Evolutionary conservation across 2,888 invertebrate species (phyloP).

Genomic region (Lochmaea crataegi): DNA sequence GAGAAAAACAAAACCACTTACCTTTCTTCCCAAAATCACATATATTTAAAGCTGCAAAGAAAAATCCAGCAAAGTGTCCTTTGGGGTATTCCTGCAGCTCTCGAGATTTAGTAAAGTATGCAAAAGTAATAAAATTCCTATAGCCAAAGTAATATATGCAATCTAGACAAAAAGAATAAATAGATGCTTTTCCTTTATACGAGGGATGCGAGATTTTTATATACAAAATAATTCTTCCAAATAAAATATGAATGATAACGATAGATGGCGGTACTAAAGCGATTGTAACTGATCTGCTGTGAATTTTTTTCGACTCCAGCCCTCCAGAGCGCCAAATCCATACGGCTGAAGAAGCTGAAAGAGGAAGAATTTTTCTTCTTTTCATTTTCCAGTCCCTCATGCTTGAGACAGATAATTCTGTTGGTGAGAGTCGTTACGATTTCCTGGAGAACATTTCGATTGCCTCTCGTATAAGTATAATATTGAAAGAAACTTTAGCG

Average conservation of each 20-base stretch:
- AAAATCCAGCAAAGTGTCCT: conserved; percentile 38
- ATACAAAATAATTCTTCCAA: no score
- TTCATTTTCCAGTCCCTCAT: no score
- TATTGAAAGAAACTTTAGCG: conserved; percentile 33
- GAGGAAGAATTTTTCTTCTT: no score
- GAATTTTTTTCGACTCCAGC: no score
- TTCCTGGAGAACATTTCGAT: neutral
- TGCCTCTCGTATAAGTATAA: neutral
- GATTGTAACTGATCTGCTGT: no score
- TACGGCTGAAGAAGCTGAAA: no score
- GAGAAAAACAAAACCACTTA: conserved; percentile 35
- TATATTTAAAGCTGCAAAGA: conserved; percentile 35
- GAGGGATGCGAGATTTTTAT: neutral
- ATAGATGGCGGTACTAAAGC: no score
- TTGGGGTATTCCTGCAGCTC: conserved; percentile 36
- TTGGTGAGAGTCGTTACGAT: neutral
- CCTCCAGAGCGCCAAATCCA: no score
- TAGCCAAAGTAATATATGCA: conserved; percentile 45
- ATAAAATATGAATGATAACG: no score
- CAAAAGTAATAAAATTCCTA: conserved; percentile 48
- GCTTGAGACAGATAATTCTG: no score
- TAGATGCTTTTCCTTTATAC: neutral
- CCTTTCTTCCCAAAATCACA: conserved; percentile 26
- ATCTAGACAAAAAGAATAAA: conserved; percentile 43
- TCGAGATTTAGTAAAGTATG: conserved; percentile 41